Evolutionary conservation across 2,888 invertebrate species (phyloP).

Genomic region (Scaptomyza caliginosa): DNA sequence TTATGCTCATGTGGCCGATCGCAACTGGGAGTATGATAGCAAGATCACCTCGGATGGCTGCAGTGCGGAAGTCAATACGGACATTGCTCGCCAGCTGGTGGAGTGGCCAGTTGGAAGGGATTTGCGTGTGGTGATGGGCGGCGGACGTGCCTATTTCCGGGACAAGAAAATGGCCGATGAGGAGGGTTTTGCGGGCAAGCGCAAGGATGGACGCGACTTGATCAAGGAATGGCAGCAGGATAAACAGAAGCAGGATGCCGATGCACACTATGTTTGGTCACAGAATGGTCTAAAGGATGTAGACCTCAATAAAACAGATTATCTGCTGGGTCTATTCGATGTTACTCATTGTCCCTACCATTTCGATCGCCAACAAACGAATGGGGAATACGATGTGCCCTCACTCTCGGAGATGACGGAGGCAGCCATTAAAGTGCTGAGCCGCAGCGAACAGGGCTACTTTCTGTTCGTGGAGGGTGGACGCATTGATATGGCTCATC

Average conservation of each 20-base stretch:
- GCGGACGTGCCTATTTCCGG: slow-evolving; percentile 79
- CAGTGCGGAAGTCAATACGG: slow-evolving; percentile 85
- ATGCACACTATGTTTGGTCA: slow-evolving; percentile 82
- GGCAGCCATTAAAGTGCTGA: slow-evolving; percentile 87
- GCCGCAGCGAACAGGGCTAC: slow-evolving; percentile 87
- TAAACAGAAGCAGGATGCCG: slow-evolving; percentile 48
- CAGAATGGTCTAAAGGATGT: slow-evolving; percentile 72
- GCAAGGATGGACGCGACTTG: slow-evolving; percentile 88
- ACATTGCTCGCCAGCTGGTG: slow-evolving; percentile 90
- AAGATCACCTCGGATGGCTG: slow-evolving; percentile 84
- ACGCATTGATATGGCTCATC: slow-evolving; percentile 85
- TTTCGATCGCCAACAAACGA: slow-evolving; percentile 85
- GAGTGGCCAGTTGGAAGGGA: slow-evolving; percentile 87
- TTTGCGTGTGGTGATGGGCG: slow-evolving; percentile 87
- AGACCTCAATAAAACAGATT: slow-evolving; percentile 85
- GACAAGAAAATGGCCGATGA: slow-evolving; percentile 84
- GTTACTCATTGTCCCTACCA: slow-evolving; percentile 86
- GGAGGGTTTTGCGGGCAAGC: slow-evolving; percentile 85
- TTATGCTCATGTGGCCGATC: slow-evolving; percentile 88
- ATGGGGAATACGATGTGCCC: slow-evolving; percentile 85
- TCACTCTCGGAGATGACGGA: slow-evolving; percentile 88
- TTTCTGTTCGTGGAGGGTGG: slow-evolving; percentile 90
- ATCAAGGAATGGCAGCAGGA: slow-evolving; percentile 87
- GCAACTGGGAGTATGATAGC: slow-evolving; percentile 89
- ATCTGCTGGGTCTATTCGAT: slow-evolving; percentile 86